Conservation (phyloP, 2,888 invertebrate genomes). For the Temnothorax rugatulus region DNA sequence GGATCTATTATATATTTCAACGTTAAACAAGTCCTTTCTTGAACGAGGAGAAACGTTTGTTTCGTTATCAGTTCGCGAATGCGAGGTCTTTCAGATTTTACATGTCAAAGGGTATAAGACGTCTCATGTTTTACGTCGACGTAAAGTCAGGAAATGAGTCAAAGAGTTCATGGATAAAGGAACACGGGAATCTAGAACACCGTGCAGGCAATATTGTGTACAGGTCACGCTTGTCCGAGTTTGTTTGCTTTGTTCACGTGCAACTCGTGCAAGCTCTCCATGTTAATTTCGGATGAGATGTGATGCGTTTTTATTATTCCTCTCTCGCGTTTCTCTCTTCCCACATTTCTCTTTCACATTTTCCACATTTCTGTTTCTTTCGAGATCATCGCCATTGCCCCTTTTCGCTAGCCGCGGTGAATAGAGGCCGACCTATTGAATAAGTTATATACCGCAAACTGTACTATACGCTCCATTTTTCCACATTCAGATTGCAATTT, state of each 20-base stretch:
- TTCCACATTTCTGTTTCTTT: not conserved
- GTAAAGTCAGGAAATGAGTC: slow-evolving; percentile 14
- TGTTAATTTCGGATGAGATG: slow-evolving; percentile 45
- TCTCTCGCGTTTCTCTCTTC: not conserved
- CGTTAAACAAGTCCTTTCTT: not conserved
- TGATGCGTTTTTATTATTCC: slow-evolving; percentile 28
- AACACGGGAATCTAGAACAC: slow-evolving; percentile 17
- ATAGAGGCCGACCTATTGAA: slow-evolving; percentile 42
- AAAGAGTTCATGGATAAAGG: not conserved
- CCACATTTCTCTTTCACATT: not conserved
- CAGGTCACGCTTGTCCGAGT: slow-evolving; percentile 9
- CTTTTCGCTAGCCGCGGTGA: not conserved
- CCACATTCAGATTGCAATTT: slow-evolving; percentile 43
- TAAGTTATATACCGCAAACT: slow-evolving; percentile 42
- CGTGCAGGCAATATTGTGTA: not conserved
- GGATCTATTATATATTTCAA: not conserved
- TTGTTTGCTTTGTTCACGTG: slow-evolving; percentile 19
- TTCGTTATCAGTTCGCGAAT: slow-evolving; percentile 14
- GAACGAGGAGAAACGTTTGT: not conserved
- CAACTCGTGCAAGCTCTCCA: not conserved
- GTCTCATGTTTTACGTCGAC: slow-evolving; percentile 1
- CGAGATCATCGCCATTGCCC: slow-evolving; percentile 10
- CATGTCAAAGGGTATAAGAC: slow-evolving; percentile 24
- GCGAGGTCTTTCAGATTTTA: slow-evolving; percentile 20
- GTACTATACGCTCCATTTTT: slow-evolving; percentile 17